phyloP scores from a whole-genome alignment of 2,888 invertebrate species.

The Ecliptopera silaceata region DNA sequence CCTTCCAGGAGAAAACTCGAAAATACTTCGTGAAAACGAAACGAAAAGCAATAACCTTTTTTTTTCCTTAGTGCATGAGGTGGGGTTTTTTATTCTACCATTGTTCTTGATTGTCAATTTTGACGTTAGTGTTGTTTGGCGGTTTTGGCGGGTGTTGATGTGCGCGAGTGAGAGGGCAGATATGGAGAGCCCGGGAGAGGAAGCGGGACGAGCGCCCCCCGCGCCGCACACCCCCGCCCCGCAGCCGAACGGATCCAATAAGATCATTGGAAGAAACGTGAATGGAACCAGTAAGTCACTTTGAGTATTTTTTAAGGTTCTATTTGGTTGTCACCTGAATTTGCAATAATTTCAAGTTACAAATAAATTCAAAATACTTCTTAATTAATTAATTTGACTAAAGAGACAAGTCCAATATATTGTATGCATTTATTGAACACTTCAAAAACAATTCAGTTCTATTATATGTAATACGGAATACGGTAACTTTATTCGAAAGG shows the following conservation, averaged over 20 bases:
- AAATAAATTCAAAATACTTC: background rate
- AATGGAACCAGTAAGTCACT: conserved; percentile 85
- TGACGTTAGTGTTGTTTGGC: conserved; percentile 61
- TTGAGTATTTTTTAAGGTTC: conserved; percentile 33
- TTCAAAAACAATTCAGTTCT: too few species aligned
- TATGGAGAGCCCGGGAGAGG: conserved; percentile 79
- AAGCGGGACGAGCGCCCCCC: conserved; percentile 73
- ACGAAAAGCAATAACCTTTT: conserved; percentile 28
- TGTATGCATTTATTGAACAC: too few species aligned
- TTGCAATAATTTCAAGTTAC: background rate
- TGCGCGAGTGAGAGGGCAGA: conserved; percentile 75
- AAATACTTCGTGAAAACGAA: conserved; percentile 42
- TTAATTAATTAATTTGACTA: too few species aligned
- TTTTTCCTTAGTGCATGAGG: conserved; percentile 23
- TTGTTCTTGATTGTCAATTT: conserved; percentile 40
- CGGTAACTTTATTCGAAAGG: too few species aligned
- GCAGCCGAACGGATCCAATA: conserved; percentile 82
- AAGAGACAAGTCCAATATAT: too few species aligned
- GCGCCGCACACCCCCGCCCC: conserved; percentile 69
- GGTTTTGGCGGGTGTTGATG: conserved; percentile 75
- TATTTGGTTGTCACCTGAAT: background rate
- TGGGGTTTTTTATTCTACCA: conserved; percentile 27
- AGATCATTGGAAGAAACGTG: conserved; percentile 85
- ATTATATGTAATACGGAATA: too few species aligned
- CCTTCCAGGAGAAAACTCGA: conserved; percentile 45